These are phyloP conservation scores for Drosophila parvula DNA, from an alignment of 1,140 invertebrate species.

Conservation along the genomic window DNA sequence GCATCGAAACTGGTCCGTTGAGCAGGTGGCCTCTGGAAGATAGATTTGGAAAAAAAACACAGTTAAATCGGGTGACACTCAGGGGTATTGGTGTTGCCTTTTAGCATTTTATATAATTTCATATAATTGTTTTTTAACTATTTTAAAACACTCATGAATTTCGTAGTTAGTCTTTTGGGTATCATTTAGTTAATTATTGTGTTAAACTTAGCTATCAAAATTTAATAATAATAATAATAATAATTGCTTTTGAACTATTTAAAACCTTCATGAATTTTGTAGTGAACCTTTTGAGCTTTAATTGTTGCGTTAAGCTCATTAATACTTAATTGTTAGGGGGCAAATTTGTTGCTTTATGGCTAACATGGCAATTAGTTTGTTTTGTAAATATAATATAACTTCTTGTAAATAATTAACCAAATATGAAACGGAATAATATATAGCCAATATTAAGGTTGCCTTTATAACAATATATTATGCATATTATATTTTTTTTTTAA, in stretches of 20 bases:
- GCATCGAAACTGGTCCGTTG: slow-evolving; percentile 86
- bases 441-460: too few species aligned
- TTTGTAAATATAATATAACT: background rate
- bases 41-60: background rate
- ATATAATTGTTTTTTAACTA: background rate
- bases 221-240: too few species aligned
- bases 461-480: too few species aligned
- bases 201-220: too few species aligned
- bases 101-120: background rate
- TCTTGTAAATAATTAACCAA: background rate
- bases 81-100: too few species aligned
- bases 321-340: background rate
- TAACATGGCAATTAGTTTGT: background rate
- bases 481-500: too few species aligned
- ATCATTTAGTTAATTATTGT: background rate
- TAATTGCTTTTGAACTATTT: too few species aligned
- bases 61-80: slow-evolving; percentile 20
- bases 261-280: too few species aligned
- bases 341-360: background rate
- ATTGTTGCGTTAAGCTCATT: too few species aligned
- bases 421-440: background rate
- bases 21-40: slow-evolving; percentile 83
- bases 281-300: too few species aligned
- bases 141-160: background rate
- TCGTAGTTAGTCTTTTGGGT: background rate